These are phyloP conservation scores for Anthonomus grandis DNA, from an alignment of 1,140 invertebrate species.

Conservation along the genomic window DNA sequence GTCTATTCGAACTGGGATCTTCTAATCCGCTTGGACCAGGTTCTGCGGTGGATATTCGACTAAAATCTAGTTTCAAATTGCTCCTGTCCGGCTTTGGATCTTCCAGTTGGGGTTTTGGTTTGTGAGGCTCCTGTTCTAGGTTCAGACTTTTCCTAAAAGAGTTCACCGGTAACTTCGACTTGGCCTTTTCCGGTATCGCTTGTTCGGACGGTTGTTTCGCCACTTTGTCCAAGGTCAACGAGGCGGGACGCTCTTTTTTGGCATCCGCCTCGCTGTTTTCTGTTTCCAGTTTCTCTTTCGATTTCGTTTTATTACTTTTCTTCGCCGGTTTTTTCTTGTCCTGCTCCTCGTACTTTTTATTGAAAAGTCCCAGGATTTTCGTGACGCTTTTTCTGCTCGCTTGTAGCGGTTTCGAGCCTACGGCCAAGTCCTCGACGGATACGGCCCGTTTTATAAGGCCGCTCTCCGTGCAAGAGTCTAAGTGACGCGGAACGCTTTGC, in stretches of 20 bases:
- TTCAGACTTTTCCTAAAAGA: slow-evolving; percentile 42
- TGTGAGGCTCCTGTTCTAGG: slow-evolving; percentile 35
- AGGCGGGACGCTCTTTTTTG: slow-evolving; percentile 35
- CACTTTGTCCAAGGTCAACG: slow-evolving; percentile 34
- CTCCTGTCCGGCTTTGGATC: slow-evolving; percentile 44
- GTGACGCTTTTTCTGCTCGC: slow-evolving; percentile 57
- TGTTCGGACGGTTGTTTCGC: slow-evolving; percentile 32
- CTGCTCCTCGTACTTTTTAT: slow-evolving; percentile 61
- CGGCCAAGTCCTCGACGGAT: slow-evolving; percentile 63
- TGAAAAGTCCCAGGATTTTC: slow-evolving; percentile 70
- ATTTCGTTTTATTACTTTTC: slow-evolving; percentile 32
- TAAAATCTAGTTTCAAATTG: slow-evolving; percentile 67
- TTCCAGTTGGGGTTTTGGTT: slow-evolving; percentile 27
- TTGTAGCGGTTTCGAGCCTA: slow-evolving; percentile 43
- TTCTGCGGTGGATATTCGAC: slow-evolving; percentile 58
- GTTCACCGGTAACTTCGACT: slow-evolving; percentile 44
- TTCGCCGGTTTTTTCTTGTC: slow-evolving; percentile 38
- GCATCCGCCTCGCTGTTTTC: slow-evolving; percentile 17
- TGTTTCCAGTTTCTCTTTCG: slow-evolving; percentile 12
- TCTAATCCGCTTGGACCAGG: slow-evolving; percentile 9
- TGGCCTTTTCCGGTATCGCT: slow-evolving; percentile 20
- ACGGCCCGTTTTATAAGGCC: slow-evolving; percentile 64
- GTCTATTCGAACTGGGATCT: slow-evolving; percentile 26
- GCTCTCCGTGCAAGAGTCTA: slow-evolving; percentile 53
- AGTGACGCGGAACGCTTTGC: slow-evolving; percentile 59